These are phyloP conservation scores for Belgica antarctica DNA, from an alignment of 2,888 invertebrate species.

Conservation along the genomic window DNA sequence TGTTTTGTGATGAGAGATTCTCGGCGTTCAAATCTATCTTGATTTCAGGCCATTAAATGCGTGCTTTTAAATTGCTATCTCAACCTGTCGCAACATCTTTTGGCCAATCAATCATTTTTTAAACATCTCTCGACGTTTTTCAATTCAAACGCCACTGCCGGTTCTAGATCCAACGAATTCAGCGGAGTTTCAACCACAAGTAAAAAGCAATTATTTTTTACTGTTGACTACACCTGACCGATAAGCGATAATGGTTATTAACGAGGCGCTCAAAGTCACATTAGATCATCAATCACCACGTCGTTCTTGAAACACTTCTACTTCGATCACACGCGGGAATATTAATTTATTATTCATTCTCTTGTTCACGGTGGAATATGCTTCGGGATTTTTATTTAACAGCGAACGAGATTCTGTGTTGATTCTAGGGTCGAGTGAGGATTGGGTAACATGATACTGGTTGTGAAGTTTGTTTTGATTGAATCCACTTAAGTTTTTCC, in stretches of 20 bases:
- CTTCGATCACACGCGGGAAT: not conserved
- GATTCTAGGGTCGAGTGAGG: too few relatives aligned
- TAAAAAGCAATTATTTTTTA: constrained; percentile 33
- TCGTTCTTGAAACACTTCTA: constrained; percentile 7
- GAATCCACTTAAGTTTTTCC: too few relatives aligned
- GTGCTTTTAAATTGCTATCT: not conserved
- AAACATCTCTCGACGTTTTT: not conserved
- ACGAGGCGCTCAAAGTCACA: constrained; percentile 16
- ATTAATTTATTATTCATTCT: constrained; percentile 21
- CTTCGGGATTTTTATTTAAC: too few relatives aligned
- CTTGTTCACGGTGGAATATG: too few relatives aligned
- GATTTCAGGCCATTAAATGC: constrained; percentile 2
- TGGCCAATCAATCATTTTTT: constrained; percentile 39
- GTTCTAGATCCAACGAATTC: too few relatives aligned
- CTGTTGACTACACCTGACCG: constrained; percentile 44
- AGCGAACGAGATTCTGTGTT: too few relatives aligned
- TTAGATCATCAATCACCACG: constrained; percentile 39
- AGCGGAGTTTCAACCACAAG: not conserved
- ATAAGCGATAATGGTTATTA: constrained; percentile 41
- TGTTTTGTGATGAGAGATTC: not conserved
- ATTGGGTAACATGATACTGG: too few relatives aligned
- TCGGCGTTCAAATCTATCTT: not conserved
- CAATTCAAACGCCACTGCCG: too few relatives aligned
- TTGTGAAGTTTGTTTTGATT: too few relatives aligned
- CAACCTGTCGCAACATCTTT: constrained; percentile 28